Percentiles rank a stretch among this genome's conserved stretches.
These are phyloP conservation scores for Ips typographus DNA, from an alignment of 1,140 invertebrate genomes.

Conservation along the genomic window DNA sequence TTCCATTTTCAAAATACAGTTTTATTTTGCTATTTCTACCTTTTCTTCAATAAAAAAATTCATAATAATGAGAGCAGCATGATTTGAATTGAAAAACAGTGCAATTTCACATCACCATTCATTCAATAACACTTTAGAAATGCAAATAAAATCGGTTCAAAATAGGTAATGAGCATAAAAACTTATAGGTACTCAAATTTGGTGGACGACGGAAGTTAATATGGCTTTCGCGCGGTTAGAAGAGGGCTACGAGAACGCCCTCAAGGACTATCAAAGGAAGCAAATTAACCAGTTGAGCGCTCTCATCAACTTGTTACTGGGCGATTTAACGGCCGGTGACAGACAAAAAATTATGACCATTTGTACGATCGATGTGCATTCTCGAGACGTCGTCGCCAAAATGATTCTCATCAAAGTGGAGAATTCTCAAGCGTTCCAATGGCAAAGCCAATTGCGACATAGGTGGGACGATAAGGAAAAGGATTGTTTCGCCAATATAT, in stretches of 20 bases:
- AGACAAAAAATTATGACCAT: conserved; percentile 95
- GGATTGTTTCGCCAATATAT: conserved; percentile 92
- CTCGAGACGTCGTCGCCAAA: conserved; percentile 84
- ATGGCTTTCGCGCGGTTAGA: conserved; percentile 87
- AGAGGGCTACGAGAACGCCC: conserved; percentile 87
- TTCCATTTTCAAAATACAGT: too few species aligned
- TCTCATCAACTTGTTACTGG: conserved; percentile 77
- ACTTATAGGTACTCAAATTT: conserved; percentile 74
- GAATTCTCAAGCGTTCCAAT: conserved; percentile 79
- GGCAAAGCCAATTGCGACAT: conserved; percentile 89
- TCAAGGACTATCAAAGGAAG: conserved; percentile 93
- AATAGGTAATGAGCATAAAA: background rate
- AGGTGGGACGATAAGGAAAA: conserved; percentile 79
- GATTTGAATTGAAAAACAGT: too few species aligned
- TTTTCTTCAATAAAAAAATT: too few species aligned
- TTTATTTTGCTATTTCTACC: too few species aligned
- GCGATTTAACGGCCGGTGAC: conserved; percentile 77
- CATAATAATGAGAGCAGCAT: too few species aligned
- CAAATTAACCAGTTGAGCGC: conserved; percentile 81
- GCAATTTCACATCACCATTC: too few species aligned
- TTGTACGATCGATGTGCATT: conserved; percentile 92
- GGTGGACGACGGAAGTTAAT: conserved; percentile 93
- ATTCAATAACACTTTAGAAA: background rate
- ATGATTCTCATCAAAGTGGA: conserved; percentile 83
- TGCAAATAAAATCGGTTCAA: background rate